Percentiles rank a stretch among this genome's conserved stretches.
phyloP scores from a whole-genome alignment of 1,140 invertebrate genomes.

The Aporrectodea caliginosa region DNA sequence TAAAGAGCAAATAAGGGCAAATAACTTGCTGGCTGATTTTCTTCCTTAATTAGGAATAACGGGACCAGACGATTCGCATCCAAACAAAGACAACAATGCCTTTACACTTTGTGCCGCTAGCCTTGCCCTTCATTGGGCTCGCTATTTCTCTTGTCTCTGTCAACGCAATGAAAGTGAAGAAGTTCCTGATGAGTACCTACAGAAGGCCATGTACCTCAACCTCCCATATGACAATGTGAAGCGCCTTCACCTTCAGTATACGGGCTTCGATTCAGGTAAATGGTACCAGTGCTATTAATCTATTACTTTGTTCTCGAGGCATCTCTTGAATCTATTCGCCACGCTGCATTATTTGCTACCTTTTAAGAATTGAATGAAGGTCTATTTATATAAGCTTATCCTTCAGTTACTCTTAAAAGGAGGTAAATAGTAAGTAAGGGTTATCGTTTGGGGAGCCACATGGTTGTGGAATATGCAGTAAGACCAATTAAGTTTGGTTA shows the following conservation, averaged over 20 bases:
- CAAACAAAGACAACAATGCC: slow-evolving; percentile 28
- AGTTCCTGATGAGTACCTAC: slow-evolving; percentile 31
- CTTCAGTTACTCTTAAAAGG: no score
- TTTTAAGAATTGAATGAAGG: not conserved
- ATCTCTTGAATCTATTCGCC: not conserved
- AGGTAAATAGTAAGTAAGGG: no score
- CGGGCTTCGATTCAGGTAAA: slow-evolving; percentile 26
- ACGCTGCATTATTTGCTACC: not conserved
- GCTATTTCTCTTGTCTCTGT: slow-evolving; percentile 32
- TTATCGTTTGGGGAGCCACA: no score
- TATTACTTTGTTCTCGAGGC: not conserved
- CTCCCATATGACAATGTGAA: slow-evolving; percentile 33
- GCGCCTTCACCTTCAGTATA: slow-evolving; percentile 27
- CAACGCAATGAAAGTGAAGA: slow-evolving; percentile 31
- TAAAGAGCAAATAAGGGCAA: not conserved
- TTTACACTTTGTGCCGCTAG: slow-evolving; percentile 17
- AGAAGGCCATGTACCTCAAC: slow-evolving; percentile 31
- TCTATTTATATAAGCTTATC: no score
- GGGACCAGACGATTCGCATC: slow-evolving; percentile 30
- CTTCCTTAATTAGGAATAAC: slow-evolving; percentile 21
- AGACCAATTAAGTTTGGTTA: no score
- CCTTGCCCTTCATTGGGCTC: slow-evolving; percentile 31
- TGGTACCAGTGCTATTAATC: no score
- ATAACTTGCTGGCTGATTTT: not conserved
- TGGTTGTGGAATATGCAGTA: no score